phyloP scores from a whole-genome alignment of 2,113 vertebrate species.

The Carassius carassius region DNA sequence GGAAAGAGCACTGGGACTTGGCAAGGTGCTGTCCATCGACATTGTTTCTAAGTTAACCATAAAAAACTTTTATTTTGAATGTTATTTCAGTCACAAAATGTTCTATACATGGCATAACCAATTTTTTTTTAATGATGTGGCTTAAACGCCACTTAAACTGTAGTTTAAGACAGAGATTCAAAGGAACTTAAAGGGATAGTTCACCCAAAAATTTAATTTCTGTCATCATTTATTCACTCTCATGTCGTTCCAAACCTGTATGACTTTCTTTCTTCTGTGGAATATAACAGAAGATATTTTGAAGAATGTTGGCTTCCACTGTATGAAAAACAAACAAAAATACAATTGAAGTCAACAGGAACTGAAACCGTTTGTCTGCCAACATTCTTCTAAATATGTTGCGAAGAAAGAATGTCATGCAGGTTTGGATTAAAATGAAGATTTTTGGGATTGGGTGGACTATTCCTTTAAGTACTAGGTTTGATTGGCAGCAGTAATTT shows the following conservation, averaged over 20 bases:
- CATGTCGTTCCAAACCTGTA: too few relatives aligned
- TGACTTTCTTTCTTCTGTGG: too few relatives aligned
- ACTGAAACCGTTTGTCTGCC: too few relatives aligned
- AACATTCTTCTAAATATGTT: too few relatives aligned
- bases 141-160: neutral
- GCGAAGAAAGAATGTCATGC: too few relatives aligned
- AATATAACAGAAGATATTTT: too few relatives aligned
- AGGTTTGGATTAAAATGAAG: too few relatives aligned
- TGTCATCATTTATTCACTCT: too few relatives aligned
- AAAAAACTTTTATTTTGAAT: neutral
- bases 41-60: slow-evolving; percentile 81
- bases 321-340: too few relatives aligned
- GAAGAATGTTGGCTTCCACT: too few relatives aligned
- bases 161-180: neutral
- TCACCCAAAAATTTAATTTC: too few relatives aligned
- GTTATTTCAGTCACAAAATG: neutral
- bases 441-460: neutral
- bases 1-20: slow-evolving; percentile 87
- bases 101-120: neutral
- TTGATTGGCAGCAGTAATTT: neutral
- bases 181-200: neutral
- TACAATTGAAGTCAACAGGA: too few relatives aligned
- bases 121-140: neutral
- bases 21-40: slow-evolving; percentile 90
- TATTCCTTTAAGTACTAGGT: neutral